Evolutionary conservation across 2,888 invertebrate genomes (phyloP), one percentile per base, ranked within the genome.

Genomic region (Drosophila glabriapex): DNA sequence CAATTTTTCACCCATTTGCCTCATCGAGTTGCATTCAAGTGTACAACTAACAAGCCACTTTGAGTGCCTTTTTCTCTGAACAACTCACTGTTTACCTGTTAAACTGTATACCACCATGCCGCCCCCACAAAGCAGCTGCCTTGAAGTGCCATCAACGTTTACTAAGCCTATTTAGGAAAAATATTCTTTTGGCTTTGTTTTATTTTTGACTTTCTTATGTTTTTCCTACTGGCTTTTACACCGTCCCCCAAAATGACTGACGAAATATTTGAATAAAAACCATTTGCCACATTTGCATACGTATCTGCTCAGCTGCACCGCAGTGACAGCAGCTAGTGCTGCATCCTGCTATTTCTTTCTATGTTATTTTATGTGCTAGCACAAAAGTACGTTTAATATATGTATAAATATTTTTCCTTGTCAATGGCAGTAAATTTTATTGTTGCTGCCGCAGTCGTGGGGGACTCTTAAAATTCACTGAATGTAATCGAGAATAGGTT

Each of bases 261-360:
- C 68, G 76, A 54, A 61, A 65, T 78, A 86, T 86, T 84, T 86
- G 81, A 89, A 89, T 89, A 89, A 81, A 87, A 89, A 76, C 81
- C 85, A 86, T 89, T 86, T 80, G 78, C 65, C 74, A 69, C 78
- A 86, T 88, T 86, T 86, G 86, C 89, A 86, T 89, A 70, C 70
- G 70, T 86, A 80, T 84, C 78, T 73, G 64, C 10, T 50, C 39
- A 58, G 56, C 56, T 74, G 71, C 78, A 82, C 53, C 58, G 52
- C 43, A 22, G 33, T 43, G 39, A 60, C 55, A 66, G 65, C 60
- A 69, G 66, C 68, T 54, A 55, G 43, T 62, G 12, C 31, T 56
- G 55, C 35, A 46, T 16, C 16, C 28, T 39, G 46, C 5, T 43
- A 6, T 65, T 33, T 50, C 37, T 14, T 29, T 55, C 43, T 41